Percentiles rank a stretch among this genome's conserved stretches.
Conservation (phyloP, 2,797 vertebrate species). For the Gambusia yucatana region DNA sequence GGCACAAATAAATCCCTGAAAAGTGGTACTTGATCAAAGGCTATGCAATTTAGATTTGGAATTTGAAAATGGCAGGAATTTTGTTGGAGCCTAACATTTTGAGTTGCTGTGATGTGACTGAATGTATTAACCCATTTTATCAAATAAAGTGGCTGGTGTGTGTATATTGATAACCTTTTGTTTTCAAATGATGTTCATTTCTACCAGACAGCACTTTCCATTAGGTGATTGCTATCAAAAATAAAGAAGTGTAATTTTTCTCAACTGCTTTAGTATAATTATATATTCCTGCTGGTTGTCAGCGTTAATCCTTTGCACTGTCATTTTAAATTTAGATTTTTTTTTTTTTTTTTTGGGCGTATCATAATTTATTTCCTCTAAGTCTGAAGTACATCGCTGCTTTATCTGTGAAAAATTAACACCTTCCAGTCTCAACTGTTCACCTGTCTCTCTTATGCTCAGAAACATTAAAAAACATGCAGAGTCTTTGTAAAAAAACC, state of each 20-base stretch:
- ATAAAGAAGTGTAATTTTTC: slow-evolving; percentile 1
- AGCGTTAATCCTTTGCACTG: not conserved
- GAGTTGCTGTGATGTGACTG: not conserved
- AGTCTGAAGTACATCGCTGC: not conserved
- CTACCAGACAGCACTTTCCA: not conserved
- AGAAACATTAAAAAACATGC: slow-evolving; percentile 25
- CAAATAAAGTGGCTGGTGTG: not conserved
- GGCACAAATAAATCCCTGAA: not conserved
- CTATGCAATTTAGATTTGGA: not conserved
- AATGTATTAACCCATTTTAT: not conserved
- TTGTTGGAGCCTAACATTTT: not conserved
- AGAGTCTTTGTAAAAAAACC: slow-evolving; percentile 18
- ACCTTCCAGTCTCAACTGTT: slow-evolving; percentile 20
- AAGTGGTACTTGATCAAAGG: not conserved
- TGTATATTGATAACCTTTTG: not conserved
- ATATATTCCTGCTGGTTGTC: slow-evolving; percentile 2
- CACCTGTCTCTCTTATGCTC: slow-evolving; percentile 5
- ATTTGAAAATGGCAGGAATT: not conserved
- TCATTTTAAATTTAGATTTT: slow-evolving; percentile 1
- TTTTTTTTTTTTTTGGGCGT: not conserved
- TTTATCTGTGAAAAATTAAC: slow-evolving; percentile 18
- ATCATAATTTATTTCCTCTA: not conserved
- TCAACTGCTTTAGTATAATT: slow-evolving; percentile 14
- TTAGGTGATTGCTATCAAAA: not conserved
- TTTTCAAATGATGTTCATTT: not conserved